Evolutionary conservation across 2,888 invertebrate species (phyloP), one percentile per base, ranked within the genome.

Genomic region (Rhingia rostrata): DNA sequence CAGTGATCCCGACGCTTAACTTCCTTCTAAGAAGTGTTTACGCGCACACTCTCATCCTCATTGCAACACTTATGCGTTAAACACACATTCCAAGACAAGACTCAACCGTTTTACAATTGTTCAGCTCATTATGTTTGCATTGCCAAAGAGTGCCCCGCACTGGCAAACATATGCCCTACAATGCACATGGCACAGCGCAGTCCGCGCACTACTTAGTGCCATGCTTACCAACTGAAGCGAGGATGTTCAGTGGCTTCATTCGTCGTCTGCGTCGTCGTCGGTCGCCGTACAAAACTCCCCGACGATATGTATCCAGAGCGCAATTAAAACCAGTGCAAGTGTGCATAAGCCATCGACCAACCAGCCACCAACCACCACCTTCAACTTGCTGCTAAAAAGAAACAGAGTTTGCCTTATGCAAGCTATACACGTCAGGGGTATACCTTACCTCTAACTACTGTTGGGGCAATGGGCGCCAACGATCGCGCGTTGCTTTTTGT

Each of bases 261-360:
- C 84, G 73, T 66, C 53, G 72, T 77, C 85, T 33, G 30, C 53
- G 69, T 77, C 73, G 53, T 75, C 86, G 43, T 64, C 41, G 45
- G 45, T 2, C 33, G 6, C 14, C n/a, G 54, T 6, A 12, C 37
- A 37, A 14, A 37, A 30, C 60, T 7, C 45, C 4, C 9, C 6
- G 6, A 32, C 47, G 58, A 30, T 58, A 70, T 74, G 70, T 41
- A 64, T 54, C 51, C 12, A 33, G 45, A 35, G 64, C 43, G 70
- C 56, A 82, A 70, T 77, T 75, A 54, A 60, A 77, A 70, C 64
- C 64, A 63, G 33, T 51, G 69, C 58, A 67, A 66, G 41, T 47
- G 14, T 12, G 32, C n/a, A 12, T 10, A 43, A 54, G 6, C 35
- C 66, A 43, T 30, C 41, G 30, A 33, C 35, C 53, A 54, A 35